Conservation (phyloP, 2,113 vertebrate species). For the Megaptera novaeangliae region DNA sequence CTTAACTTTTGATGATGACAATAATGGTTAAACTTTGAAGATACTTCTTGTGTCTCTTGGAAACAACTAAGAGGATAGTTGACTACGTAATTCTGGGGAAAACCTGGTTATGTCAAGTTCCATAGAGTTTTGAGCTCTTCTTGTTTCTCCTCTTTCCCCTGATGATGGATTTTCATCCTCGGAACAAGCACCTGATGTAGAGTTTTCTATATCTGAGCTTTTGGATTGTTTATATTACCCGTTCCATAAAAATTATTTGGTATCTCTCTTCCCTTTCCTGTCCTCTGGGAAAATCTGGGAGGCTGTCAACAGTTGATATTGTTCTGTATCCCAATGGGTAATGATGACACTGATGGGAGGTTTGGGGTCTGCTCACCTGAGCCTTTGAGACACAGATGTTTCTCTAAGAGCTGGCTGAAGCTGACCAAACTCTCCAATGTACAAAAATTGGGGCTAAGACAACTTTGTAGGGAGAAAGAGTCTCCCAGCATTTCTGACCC, state of each 20-base stretch:
- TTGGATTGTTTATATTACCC: neutral
- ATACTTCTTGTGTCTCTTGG: neutral
- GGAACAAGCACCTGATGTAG: neutral
- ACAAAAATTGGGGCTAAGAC: neutral
- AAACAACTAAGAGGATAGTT: neutral
- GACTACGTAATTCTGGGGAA: neutral
- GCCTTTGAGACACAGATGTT: neutral
- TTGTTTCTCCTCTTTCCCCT: neutral
- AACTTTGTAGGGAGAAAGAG: neutral
- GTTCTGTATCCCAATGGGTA: neutral
- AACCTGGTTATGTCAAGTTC: neutral
- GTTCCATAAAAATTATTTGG: neutral
- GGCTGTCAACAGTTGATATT: neutral
- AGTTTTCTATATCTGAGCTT: neutral
- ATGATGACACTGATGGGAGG: neutral
- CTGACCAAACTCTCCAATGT: neutral
- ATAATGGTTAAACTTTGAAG: neutral
- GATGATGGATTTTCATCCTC: neutral
- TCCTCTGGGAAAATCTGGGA: neutral
- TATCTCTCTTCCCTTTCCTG: neutral
- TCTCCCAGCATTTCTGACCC: neutral
- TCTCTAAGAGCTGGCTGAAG: neutral
- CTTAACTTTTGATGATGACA: neutral
- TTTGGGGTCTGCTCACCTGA: neutral
- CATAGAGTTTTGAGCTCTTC: neutral